Conservation (phyloP, 2,888 invertebrate genomes). For the Leucania comma region DNA sequence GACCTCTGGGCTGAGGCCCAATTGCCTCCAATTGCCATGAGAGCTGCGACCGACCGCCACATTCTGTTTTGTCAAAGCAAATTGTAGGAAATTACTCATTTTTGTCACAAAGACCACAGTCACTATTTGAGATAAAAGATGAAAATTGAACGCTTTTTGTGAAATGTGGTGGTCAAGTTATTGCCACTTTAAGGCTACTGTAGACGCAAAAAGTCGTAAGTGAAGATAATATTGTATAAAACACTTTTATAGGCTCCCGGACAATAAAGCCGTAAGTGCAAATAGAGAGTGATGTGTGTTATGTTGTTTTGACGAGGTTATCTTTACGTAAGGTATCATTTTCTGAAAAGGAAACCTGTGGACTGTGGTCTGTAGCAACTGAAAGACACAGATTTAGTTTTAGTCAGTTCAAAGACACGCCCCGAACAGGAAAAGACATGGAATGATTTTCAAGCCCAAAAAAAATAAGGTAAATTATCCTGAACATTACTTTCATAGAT, state of each 20-base stretch:
- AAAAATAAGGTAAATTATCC: too few species aligned
- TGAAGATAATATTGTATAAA: background rate
- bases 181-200: background rate
- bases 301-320: background rate
- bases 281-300: background rate
- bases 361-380: too few species aligned
- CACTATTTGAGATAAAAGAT: slow-evolving; percentile 26
- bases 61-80: slow-evolving; percentile 48
- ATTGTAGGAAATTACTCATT: slow-evolving; percentile 53
- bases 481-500: background rate
- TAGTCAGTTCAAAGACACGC: too few species aligned
- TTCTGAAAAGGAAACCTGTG: too few species aligned
- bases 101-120: slow-evolving; percentile 40
- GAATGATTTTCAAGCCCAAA: too few species aligned
- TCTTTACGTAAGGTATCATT: background rate
- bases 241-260: background rate
- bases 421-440: too few species aligned
- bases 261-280: slow-evolving; percentile 6
- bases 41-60: slow-evolving; percentile 63
- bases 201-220: background rate
- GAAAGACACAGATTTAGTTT: too few species aligned
- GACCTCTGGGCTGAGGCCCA: slow-evolving; percentile 74
- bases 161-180: background rate
- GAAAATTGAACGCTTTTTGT: slow-evolving; percentile 17
- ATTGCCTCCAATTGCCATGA: slow-evolving; percentile 79